Evolutionary conservation across 2,113 vertebrate genomes (phyloP), one percentile per base, ranked within the genome.

Genomic region (Oryctolagus cuniculus): DNA sequence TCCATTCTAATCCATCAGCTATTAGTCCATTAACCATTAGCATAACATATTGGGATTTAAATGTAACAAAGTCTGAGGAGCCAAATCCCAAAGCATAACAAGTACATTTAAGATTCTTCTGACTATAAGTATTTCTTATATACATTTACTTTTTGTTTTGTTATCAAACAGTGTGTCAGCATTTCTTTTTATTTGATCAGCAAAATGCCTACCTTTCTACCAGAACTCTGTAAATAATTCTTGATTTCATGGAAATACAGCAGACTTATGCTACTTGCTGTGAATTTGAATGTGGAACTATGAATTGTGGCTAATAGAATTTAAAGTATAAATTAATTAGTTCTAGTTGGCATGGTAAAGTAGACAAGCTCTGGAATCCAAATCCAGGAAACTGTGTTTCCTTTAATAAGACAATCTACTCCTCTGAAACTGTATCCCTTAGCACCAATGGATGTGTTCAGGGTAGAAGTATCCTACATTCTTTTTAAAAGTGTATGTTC

Each of bases 101-200:
- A 44, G 44, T 8, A 44, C 44, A 44, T 84, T 66, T 51, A 81
- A 75, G 73, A 83, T 73, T 81, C 25, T 93, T 96, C 44, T 44
- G 17, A 87, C 25, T 73, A 58, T 44, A 72, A 73, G n/a, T 66
- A 63, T 66, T 91, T 91, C 16, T 88, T 94, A 87, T 51, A 61
- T 64, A n/a, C 22, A 67, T 31, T 55, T 0, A 16, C 10, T n/a
- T 85, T 78, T 87, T 72, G 15, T 12, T 69, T 69, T 94, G 13
- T 95, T 96, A 49, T 53, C 84, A 8, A 95, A 78, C 64, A 81
- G 36, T 29, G 72, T 85, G n/a, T 79, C 49, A 84, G 12, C 21
- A 69, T 55, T 91, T 53, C 5, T 22, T 95, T 93, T 87, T n/a
- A 87, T 81, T 78, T 82, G 36, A 38, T 87, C 12, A 9, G 31